Percentiles rank a stretch among this genome's conserved stretches.
These are phyloP conservation scores for Philaethria dido DNA, from an alignment of 2,888 invertebrate genomes.

Conservation along the genomic window DNA sequence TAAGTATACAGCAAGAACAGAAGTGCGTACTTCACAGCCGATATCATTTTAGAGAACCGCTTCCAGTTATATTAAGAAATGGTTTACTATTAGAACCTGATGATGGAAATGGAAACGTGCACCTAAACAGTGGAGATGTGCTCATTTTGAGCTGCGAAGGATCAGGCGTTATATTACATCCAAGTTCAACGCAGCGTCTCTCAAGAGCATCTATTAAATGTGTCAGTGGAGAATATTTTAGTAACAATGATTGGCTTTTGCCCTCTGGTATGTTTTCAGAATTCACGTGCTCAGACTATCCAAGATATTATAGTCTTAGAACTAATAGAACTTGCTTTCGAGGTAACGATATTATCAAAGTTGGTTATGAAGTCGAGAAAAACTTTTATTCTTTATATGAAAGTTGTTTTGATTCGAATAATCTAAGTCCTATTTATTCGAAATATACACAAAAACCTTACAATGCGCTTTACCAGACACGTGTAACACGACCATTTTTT, in stretches of 20 bases:
- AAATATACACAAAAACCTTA: slow-evolving; percentile 73
- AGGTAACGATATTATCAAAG: slow-evolving; percentile 62
- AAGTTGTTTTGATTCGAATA: slow-evolving; percentile 66
- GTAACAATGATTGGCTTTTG: slow-evolving; percentile 64
- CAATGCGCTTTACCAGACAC: slow-evolving; percentile 69
- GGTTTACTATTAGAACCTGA: slow-evolving; percentile 65
- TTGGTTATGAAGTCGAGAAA: slow-evolving; percentile 64
- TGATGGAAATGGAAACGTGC: slow-evolving; percentile 61
- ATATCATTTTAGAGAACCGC: slow-evolving; percentile 64
- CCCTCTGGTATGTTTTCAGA: slow-evolving; percentile 55
- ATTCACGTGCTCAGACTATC: slow-evolving; percentile 60
- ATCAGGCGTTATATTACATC: slow-evolving; percentile 57
- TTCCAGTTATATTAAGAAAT: slow-evolving; percentile 65
- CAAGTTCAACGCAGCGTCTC: slow-evolving; percentile 50
- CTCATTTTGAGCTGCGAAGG: slow-evolving; percentile 68
- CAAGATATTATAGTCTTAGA: slow-evolving; percentile 58
- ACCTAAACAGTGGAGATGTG: slow-evolving; percentile 59
- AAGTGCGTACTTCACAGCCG: slow-evolving; percentile 64
- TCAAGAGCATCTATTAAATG: slow-evolving; percentile 61
- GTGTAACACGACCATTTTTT: slow-evolving; percentile 67
- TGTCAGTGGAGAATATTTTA: slow-evolving; percentile 60
- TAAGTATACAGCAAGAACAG: slow-evolving; percentile 56
- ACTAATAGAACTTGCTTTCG: slow-evolving; percentile 65
- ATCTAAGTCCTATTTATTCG: slow-evolving; percentile 62
- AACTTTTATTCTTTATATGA: slow-evolving; percentile 68